A percentile compares a stretch with the other conserved stretches of the same genome.
These are phyloP conservation scores for Mimumesa dahlbomi DNA, from an alignment of 2,888 invertebrate genomes.

Conservation along the genomic window DNA sequence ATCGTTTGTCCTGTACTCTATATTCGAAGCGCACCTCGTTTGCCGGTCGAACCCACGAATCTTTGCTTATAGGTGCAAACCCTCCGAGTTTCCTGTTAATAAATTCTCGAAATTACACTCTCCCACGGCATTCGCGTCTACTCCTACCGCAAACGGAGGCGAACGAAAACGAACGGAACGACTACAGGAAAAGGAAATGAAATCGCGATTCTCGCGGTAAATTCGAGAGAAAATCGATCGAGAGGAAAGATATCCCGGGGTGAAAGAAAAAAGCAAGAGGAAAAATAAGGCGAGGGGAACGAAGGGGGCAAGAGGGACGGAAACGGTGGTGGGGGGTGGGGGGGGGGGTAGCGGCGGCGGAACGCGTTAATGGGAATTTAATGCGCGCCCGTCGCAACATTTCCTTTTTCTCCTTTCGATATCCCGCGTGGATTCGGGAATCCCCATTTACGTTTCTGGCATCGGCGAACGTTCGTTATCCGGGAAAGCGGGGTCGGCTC, in stretches of 20 bases:
- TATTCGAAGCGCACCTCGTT: no score
- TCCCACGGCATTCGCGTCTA: no score
- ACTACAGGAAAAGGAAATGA: neutral
- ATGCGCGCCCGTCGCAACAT: constrained; percentile 37
- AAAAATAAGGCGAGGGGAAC: constrained; percentile 14
- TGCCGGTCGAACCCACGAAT: no score
- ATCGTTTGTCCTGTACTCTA: no score
- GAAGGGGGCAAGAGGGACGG: constrained; percentile 11
- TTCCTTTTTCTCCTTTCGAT: neutral
- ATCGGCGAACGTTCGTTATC: no score
- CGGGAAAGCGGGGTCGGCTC: no score
- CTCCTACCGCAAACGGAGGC: no score
- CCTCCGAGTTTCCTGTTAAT: no score
- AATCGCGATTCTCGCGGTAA: no score
- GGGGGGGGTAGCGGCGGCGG: neutral
- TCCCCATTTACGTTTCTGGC: no score
- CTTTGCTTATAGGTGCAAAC: no score
- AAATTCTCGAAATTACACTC: no score
- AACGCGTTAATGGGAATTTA: constrained; percentile 65
- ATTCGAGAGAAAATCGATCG: neutral
- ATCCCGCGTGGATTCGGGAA: neutral
- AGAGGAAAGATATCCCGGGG: neutral
- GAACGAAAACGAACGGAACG: neutral
- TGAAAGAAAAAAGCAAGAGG: constrained; percentile 8
- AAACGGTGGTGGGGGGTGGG: constrained; percentile 1